A percentile compares a stretch with the other conserved stretches of the same genome.
These are phyloP conservation scores for Sphecodes monilicornis DNA, from an alignment of 2,888 invertebrate species.

Conservation along the genomic window DNA sequence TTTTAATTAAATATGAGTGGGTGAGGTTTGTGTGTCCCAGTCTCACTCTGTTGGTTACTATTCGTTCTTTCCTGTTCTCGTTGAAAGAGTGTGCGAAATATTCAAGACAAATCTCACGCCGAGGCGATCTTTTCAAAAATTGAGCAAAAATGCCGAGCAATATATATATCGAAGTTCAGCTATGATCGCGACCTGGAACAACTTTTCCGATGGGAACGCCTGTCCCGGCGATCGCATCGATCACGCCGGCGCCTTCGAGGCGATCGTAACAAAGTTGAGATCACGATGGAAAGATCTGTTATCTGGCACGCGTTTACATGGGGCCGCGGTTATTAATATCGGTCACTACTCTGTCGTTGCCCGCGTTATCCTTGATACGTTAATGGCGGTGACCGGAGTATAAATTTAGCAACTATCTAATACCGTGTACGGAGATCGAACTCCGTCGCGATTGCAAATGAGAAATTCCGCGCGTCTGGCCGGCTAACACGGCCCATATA, in stretches of 20 bases:
- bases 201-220: slow-evolving; percentile 26
- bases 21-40: no score
- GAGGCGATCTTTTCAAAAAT: background rate
- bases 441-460: slow-evolving; percentile 46
- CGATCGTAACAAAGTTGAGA: slow-evolving; percentile 33
- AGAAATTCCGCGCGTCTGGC: slow-evolving; percentile 52
- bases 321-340: slow-evolving; percentile 59
- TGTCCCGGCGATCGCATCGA: slow-evolving; percentile 29
- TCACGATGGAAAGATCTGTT: slow-evolving; percentile 17
- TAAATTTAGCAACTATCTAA: slow-evolving; percentile 58
- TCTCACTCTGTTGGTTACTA: no score
- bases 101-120: background rate
- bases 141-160: background rate
- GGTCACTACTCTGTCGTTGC: slow-evolving; percentile 53
- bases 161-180: background rate
- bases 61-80: no score
- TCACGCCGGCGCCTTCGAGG: slow-evolving; percentile 31
- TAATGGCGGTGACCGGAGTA: slow-evolving; percentile 55
- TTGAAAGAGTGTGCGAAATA: background rate
- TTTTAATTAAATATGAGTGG: no score
- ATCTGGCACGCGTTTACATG: slow-evolving; percentile 25
- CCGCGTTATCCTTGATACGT: slow-evolving; percentile 51
- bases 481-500: slow-evolving; percentile 18
- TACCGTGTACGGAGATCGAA: slow-evolving; percentile 47
- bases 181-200: background rate